Conservation (phyloP, 2,888 invertebrate species). For the Cheilosia vulpina region DNA sequence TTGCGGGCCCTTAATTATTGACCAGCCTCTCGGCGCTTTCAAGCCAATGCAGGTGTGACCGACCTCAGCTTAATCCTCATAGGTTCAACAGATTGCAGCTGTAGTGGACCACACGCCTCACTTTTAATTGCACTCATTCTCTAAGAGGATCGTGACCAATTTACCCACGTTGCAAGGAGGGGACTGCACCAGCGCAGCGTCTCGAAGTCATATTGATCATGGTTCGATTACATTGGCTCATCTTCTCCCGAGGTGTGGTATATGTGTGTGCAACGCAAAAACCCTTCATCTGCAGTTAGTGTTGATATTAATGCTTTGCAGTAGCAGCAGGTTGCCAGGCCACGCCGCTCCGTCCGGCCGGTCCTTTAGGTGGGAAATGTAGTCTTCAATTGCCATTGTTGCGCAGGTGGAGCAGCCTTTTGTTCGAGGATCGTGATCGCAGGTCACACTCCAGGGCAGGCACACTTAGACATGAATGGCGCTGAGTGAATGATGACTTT, state of each 20-base stretch:
- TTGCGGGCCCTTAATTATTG: too few species aligned
- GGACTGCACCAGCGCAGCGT: slow-evolving; percentile 5
- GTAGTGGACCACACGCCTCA: slow-evolving; percentile 21
- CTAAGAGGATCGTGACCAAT: slow-evolving; percentile 58
- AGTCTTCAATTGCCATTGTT: slow-evolving; percentile 59
- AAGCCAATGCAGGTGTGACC: slow-evolving; percentile 9
- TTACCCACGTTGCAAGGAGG: slow-evolving; percentile 4
- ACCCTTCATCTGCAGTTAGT: slow-evolving; percentile 47
- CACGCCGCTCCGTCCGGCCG: too few species aligned
- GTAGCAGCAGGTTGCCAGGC: slow-evolving; percentile 49
- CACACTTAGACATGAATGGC: slow-evolving; percentile 31
- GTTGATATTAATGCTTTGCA: slow-evolving; percentile 60
- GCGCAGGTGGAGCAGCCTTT: slow-evolving; percentile 27
- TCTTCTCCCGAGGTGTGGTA: slow-evolving; percentile 42
- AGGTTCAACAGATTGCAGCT: slow-evolving; percentile 16
- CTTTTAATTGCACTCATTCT: slow-evolving; percentile 66
- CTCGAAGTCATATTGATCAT: slow-evolving; percentile 50
- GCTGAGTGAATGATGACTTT: slow-evolving; percentile 66
- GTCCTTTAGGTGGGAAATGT: slow-evolving; percentile 31
- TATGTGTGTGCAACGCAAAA: slow-evolving; percentile 7
- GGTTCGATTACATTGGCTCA: slow-evolving; percentile 21
- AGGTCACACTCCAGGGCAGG: slow-evolving; percentile 42
- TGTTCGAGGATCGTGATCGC: slow-evolving; percentile 55
- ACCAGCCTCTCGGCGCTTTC: too few species aligned
- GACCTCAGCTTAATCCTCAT: slow-evolving; percentile 28